phyloP scores from a whole-genome alignment of 2,113 vertebrate species.

The Pungitius pungitius region DNA sequence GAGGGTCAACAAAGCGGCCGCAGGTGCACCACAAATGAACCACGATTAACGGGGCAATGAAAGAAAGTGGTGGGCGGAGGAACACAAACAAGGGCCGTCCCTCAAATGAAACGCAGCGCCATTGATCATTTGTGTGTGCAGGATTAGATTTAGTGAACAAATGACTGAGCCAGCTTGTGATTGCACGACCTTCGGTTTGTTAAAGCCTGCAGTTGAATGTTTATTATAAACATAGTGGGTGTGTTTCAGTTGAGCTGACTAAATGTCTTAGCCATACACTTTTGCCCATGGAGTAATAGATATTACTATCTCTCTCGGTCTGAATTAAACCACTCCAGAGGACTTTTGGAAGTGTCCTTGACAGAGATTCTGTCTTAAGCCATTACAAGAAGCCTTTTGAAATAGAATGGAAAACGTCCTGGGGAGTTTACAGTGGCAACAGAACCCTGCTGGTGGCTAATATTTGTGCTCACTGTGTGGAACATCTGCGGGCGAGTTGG shows the following conservation, averaged over 20 bases:
- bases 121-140: conserved; percentile 33
- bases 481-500: conserved; percentile 63
- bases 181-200: conserved; percentile 54
- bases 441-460: conserved; percentile 48
- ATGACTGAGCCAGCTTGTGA: conserved; percentile 44
- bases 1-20: conserved; percentile 36
- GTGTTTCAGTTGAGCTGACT: conserved; percentile 54
- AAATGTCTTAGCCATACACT: conserved; percentile 59
- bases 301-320: conserved; percentile 35
- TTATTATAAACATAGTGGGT: conserved; percentile 57
- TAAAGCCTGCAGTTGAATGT: conserved; percentile 56
- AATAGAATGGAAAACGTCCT: conserved; percentile 48
- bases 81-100: conserved; percentile 18
- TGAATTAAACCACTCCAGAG: conserved; percentile 59
- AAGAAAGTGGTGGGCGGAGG: conserved; percentile 39
- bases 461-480: conserved; percentile 47
- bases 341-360: conserved; percentile 50
- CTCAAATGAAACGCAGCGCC: conserved; percentile 22
- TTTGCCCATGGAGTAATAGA: conserved; percentile 61
- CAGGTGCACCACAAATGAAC: conserved; percentile 55
- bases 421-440: conserved; percentile 6
- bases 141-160: conserved; percentile 57
- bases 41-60: conserved; percentile 38
- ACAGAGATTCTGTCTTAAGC: conserved; percentile 37
- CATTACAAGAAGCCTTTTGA: conserved; percentile 32